These are phyloP conservation scores for Propithecus deckenii DNA, from an alignment of 2,797 vertebrate genomes.

Conservation along the genomic window DNA sequence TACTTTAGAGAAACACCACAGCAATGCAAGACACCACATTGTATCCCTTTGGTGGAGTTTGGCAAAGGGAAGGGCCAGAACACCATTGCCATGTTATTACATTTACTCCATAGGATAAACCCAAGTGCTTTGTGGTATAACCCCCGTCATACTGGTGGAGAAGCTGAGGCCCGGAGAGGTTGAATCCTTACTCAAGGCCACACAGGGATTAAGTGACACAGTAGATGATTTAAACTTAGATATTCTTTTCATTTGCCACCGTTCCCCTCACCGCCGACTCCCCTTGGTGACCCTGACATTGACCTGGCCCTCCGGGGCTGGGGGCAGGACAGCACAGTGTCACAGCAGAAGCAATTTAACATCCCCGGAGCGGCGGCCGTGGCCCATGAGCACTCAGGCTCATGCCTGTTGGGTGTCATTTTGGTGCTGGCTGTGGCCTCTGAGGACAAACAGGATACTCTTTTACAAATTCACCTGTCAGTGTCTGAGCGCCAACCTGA, in stretches of 20 bases:
- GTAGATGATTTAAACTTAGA: background rate
- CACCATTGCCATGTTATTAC: accelerated
- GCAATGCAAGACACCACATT: background rate
- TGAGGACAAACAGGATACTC: background rate
- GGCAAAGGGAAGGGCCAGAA: too few relatives aligned
- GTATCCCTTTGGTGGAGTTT: background rate
- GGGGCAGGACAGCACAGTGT: background rate
- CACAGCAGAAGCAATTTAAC: background rate
- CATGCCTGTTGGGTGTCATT: background rate
- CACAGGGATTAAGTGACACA: background rate
- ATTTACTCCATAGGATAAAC: too few relatives aligned
- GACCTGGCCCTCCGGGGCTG: background rate
- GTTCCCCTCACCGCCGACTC: background rate
- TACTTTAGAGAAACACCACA: background rate
- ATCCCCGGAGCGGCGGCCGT: background rate
- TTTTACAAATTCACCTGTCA: background rate
- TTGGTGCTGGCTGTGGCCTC: background rate
- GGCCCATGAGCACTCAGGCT: background rate
- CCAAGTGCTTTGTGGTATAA: background rate
- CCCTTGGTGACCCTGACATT: background rate
- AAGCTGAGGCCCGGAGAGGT: background rate
- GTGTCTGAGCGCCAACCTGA: background rate
- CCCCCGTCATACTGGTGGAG: accelerated
- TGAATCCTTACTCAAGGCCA: background rate
- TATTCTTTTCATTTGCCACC: background rate